A percentile compares a stretch with the other conserved stretches of the same genome.
These are phyloP conservation scores for Synergus japonicus DNA, from an alignment of 2,888 invertebrate genomes.

Conservation along the genomic window DNA sequence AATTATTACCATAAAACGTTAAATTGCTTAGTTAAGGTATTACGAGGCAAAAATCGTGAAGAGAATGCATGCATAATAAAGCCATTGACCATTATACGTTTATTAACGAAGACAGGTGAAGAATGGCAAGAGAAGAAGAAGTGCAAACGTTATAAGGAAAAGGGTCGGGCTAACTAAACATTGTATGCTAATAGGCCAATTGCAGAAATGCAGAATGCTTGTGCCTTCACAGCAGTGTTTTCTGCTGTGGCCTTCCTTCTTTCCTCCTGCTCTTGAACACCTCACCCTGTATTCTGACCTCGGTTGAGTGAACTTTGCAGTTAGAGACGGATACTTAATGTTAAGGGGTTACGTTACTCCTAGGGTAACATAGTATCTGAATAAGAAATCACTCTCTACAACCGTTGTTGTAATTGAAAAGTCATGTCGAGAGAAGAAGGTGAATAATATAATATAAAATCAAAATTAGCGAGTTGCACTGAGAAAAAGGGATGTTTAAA, in stretches of 20 bases:
- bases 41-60: background rate
- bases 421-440: constrained; percentile 9
- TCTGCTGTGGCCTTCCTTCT: background rate
- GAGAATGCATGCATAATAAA: background rate
- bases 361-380: constrained; percentile 14
- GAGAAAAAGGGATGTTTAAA: no score
- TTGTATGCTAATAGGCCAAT: constrained; percentile 22
- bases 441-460: background rate
- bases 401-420: constrained; percentile 1
- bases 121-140: background rate
- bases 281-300: constrained; percentile 8
- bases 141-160: constrained; percentile 12
- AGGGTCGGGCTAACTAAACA: constrained; percentile 1
- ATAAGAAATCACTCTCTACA: constrained; percentile 14
- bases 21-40: background rate
- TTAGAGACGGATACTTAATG: constrained; percentile 5
- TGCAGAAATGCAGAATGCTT: constrained; percentile 25
- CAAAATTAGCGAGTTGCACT: no score
- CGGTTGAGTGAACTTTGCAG: constrained; percentile 29
- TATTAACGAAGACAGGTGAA: constrained; percentile 1
- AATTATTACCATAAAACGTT: background rate
- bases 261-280: constrained; percentile 32
- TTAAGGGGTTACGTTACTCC: constrained; percentile 12
- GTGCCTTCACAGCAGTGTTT: background rate
- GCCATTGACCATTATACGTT: background rate